Evolutionary conservation across 2,888 invertebrate genomes (phyloP), one percentile per base, ranked within the genome.

Genomic region (Dryobotodes eremita): DNA sequence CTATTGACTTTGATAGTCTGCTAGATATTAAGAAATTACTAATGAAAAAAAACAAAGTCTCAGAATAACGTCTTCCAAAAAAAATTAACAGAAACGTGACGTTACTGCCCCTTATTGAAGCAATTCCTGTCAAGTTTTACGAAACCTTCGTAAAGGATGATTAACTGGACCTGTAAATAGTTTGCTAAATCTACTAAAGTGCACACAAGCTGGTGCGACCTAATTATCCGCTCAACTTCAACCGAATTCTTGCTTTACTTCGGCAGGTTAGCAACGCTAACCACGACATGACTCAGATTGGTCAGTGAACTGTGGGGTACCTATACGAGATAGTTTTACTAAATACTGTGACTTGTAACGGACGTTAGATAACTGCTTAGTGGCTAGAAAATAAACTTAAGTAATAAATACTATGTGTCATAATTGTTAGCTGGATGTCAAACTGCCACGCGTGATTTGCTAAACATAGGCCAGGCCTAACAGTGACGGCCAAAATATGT

Each of bases 191-290:
- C 31, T n/a, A 57, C 17, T 55, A n/a, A 68, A 84, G 59, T 84
- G 75, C 59, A 53, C 61, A 72, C 62, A 20, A 76, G 65, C 71
- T 62, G 10, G 64, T 65, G 20, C 31, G 50, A 79, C 65, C 72
- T 79, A 79, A 83, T 88, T 84, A 88, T 76, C 73, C 77, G 65
- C 75, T 88, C 66, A 72, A 77, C 72, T 75, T 64, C 66, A 64
- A 62, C 64, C 59, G 53, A 75, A 82, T 84, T 77, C 75, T 86
- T 82, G 17, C 42, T 72, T 53, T 72, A 82, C 68, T 84, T 82
- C 42, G 62, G 65, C 78, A 76, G 76, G 88, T 78, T 76, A 55
- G 70, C 68, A 80, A 87, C 78, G 36, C 68, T 71, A 68, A 77
- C 59, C 68, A 20, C 66, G 75, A 78, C 77, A 62, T 61, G 74